phyloP scores from a whole-genome alignment of 2,888 invertebrate genomes.

The Tyria jacobaeae region DNA sequence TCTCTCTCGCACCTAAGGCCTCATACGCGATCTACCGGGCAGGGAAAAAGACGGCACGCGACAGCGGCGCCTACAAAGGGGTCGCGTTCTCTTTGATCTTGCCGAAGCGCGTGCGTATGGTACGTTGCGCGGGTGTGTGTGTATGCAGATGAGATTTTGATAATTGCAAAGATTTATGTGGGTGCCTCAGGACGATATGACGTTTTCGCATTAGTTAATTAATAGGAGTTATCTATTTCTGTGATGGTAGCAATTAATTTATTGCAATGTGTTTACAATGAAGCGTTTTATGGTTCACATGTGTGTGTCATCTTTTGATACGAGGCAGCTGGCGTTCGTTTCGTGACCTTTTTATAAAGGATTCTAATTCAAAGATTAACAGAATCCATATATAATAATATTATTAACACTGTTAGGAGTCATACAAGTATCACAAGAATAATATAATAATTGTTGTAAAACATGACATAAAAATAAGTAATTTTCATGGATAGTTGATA shows the following conservation, averaged over 20 bases:
- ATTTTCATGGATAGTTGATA: too few species aligned
- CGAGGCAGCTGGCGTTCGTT: background rate
- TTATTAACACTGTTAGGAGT: background rate
- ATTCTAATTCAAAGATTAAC: background rate
- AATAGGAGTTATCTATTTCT: constrained; percentile 41
- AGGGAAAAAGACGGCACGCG: constrained; percentile 82
- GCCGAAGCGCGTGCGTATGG: constrained; percentile 83
- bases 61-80: constrained; percentile 84
- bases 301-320: constrained; percentile 15
- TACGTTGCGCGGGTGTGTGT: constrained; percentile 67
- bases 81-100: constrained; percentile 84
- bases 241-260: constrained; percentile 19
- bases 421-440: too few species aligned
- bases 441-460: too few species aligned
- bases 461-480: too few species aligned
- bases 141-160: constrained; percentile 86
- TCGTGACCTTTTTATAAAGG: background rate
- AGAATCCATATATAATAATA: background rate
- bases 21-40: constrained; percentile 65
- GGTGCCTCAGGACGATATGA: constrained; percentile 51
- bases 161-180: constrained; percentile 85
- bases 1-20: constrained; percentile 69
- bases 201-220: constrained; percentile 51
- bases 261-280: constrained; percentile 19
- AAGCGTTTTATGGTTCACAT: constrained; percentile 13